Conservation (phyloP, 2,888 invertebrate genomes). For the Lasioglossum oenotherae region DNA sequence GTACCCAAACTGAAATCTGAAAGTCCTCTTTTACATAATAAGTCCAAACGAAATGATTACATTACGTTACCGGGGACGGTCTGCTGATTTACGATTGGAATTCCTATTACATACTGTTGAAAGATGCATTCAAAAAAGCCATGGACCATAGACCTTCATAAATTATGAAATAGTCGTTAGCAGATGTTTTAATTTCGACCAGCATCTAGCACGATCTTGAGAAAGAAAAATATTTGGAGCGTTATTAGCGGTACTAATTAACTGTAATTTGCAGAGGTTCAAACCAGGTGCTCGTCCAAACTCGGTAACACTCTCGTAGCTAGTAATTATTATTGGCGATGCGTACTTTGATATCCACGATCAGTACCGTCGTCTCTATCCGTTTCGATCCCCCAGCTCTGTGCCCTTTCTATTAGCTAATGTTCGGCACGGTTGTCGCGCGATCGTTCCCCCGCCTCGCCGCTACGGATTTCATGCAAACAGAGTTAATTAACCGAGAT, state of each 20-base stretch:
- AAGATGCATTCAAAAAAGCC: no score
- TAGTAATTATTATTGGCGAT: conserved; percentile 48
- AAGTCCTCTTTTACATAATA: no score
- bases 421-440: conserved; percentile 1
- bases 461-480: conserved; percentile 32
- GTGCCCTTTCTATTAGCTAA: not conserved
- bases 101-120: no score
- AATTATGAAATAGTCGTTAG: no score
- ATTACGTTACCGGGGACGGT: no score
- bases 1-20: no score
- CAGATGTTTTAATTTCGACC: no score
- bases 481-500: conserved; percentile 38
- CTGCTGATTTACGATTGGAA: no score
- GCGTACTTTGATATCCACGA: conserved; percentile 43
- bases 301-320: not conserved
- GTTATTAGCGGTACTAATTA: not conserved
- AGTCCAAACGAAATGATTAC: no score
- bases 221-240: not conserved
- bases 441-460: not conserved
- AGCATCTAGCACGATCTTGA: no score
- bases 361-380: not conserved
- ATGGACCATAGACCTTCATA: no score
- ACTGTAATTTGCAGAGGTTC: not conserved
- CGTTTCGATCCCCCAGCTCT: not conserved
- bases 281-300: not conserved